These are phyloP conservation scores for Melanophora roralis DNA, from an alignment of 2,888 invertebrate species.

Conservation along the genomic window DNA sequence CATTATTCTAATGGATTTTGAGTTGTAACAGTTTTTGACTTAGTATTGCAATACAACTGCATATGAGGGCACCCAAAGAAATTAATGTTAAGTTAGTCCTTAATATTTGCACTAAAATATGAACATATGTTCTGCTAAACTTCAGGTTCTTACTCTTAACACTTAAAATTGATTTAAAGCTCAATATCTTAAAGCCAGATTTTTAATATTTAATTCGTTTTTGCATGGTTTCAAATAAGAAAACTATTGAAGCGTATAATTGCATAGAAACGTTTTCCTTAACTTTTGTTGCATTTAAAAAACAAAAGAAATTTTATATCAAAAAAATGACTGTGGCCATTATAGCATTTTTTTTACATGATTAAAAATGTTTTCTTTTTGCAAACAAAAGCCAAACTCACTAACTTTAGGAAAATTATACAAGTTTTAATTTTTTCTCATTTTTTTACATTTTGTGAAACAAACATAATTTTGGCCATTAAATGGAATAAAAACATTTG, in stretches of 20 bases:
- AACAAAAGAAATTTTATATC: background rate
- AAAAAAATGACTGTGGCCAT: background rate
- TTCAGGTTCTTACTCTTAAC: too few species aligned
- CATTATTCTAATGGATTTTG: too few species aligned
- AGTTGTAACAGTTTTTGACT: too few species aligned
- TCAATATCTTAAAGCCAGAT: too few species aligned
- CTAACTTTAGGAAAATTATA: conserved; percentile 8
- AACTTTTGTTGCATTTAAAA: background rate
- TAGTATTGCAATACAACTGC: too few species aligned
- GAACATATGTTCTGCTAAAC: too few species aligned
- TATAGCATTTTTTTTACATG: background rate
- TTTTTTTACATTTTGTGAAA: conserved; percentile 15
- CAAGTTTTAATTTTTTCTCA: background rate
- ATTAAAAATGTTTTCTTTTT: conserved; percentile 16
- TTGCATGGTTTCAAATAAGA: background rate
- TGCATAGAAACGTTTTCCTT: background rate
- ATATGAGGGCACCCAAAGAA: too few species aligned
- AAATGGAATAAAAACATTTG: conserved; percentile 8
- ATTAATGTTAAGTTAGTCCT: too few species aligned
- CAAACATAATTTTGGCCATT: conserved; percentile 20
- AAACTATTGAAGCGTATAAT: conserved; percentile 33
- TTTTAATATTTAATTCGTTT: too few species aligned
- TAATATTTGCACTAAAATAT: too few species aligned
- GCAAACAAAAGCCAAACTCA: background rate
- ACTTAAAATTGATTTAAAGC: too few species aligned